phyloP scores from a whole-genome alignment of 1,140 invertebrate genomes.

The Chironomus striatipennis region DNA sequence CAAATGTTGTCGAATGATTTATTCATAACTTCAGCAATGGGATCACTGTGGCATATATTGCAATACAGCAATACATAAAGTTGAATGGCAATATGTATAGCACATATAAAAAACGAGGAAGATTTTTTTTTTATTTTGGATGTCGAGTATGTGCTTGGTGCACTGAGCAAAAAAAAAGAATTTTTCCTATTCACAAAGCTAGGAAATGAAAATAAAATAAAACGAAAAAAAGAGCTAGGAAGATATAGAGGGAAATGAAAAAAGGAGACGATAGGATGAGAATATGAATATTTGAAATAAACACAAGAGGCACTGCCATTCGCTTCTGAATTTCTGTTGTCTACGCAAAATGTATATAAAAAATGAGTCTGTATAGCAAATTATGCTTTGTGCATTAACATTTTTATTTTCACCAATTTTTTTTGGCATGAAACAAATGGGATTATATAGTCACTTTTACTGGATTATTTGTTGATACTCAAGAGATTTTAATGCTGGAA shows the following conservation, averaged over 20 bases:
- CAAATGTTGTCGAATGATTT: constrained; percentile 22
- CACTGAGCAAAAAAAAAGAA: neutral
- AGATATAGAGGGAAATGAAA: neutral
- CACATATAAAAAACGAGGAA: neutral
- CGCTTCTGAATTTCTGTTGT: neutral
- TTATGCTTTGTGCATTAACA: constrained; percentile 20
- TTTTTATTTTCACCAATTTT: constrained; percentile 1
- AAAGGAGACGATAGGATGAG: neutral
- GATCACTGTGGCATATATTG: constrained; percentile 15
- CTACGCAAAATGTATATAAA: neutral
- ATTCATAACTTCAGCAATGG: constrained; percentile 15
- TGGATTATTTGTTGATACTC: no score
- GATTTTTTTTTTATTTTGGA: neutral
- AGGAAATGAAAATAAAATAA: neutral
- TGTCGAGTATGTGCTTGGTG: neutral
- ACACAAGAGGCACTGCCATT: neutral
- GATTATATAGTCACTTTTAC: no score
- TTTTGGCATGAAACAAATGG: no score
- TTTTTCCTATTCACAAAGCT: neutral
- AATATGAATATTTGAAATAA: constrained; percentile 6
- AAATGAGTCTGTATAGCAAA: constrained; percentile 19
- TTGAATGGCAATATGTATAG: neutral
- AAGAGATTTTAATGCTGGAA: no score
- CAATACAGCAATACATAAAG: neutral
- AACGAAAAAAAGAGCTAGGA: neutral